Conservation (phyloP, 2,888 invertebrate species). For the Eueremaeus valkanovi region DNA sequence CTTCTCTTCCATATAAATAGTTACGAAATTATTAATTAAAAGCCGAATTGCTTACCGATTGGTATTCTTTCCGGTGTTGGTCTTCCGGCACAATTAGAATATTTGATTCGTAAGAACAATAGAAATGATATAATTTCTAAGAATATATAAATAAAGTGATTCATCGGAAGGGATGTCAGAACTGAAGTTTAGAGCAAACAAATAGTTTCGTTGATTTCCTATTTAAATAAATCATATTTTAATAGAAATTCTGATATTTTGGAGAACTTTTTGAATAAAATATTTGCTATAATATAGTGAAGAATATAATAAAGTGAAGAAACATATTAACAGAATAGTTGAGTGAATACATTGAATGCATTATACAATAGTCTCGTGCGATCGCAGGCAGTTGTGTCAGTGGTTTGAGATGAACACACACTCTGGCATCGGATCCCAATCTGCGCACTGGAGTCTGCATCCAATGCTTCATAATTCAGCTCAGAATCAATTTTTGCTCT, state of each 20-base stretch:
- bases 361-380: not conserved
- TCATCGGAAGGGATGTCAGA: not conserved
- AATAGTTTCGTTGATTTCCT: no score
- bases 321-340: no score
- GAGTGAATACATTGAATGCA: not conserved
- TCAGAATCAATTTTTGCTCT: conserved; percentile 6
- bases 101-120: not conserved
- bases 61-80: conserved; percentile 46
- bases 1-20: no score
- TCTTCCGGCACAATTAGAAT: conserved; percentile 1
- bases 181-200: no score
- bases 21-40: not conserved
- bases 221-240: no score
- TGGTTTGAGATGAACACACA: not conserved
- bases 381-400: not conserved
- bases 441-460: conserved; percentile 9
- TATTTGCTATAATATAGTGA: no score
- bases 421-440: not conserved
- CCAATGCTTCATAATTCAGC: not conserved
- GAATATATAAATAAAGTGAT: not conserved
- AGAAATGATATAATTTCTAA: conserved; percentile 7
- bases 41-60: conserved; percentile 42
- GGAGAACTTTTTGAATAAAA: no score
- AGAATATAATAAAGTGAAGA: no score
- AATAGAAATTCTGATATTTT: no score